Conservation (phyloP, 2,888 invertebrate species). For the Tetramorium bicarinatum region DNA sequence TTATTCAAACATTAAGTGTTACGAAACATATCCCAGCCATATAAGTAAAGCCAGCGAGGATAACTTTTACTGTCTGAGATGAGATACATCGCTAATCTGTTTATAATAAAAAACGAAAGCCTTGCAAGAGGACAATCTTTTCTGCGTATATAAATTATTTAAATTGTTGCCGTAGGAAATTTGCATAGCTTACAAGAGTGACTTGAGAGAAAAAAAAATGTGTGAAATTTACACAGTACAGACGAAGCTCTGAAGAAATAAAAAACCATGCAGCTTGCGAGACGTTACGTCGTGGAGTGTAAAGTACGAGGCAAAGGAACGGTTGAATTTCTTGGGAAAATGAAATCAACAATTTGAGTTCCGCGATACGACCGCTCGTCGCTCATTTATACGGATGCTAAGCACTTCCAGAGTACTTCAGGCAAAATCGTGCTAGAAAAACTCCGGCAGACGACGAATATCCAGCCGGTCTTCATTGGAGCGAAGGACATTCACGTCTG, state of each 20-base stretch:
- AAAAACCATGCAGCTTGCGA: constrained; percentile 11
- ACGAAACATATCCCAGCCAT: constrained; percentile 7
- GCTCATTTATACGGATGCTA: neutral
- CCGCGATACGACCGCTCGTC: constrained; percentile 6
- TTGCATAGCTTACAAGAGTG: constrained; percentile 10
- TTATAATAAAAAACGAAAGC: constrained; percentile 21
- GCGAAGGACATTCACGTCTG: constrained; percentile 7
- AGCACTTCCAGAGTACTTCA: constrained; percentile 17
- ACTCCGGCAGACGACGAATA: neutral
- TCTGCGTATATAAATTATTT: constrained; percentile 30
- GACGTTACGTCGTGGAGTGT: neutral
- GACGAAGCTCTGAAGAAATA: constrained; percentile 11
- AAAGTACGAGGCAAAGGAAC: neutral
- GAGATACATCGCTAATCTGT: neutral
- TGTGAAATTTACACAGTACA: neutral
- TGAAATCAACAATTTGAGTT: constrained; percentile 28
- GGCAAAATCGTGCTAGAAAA: neutral
- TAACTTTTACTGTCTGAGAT: neutral
- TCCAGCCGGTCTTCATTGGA: neutral
- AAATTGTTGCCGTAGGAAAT: neutral
- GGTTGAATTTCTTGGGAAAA: constrained; percentile 27
- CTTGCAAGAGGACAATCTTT: constrained; percentile 47
- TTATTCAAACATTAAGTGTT: constrained; percentile 11
- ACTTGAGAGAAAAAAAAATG: constrained; percentile 16
- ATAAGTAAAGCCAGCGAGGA: neutral